phyloP scores from a whole-genome alignment of 2,797 vertebrate genomes.

The Sebastes hubbsi region DNA sequence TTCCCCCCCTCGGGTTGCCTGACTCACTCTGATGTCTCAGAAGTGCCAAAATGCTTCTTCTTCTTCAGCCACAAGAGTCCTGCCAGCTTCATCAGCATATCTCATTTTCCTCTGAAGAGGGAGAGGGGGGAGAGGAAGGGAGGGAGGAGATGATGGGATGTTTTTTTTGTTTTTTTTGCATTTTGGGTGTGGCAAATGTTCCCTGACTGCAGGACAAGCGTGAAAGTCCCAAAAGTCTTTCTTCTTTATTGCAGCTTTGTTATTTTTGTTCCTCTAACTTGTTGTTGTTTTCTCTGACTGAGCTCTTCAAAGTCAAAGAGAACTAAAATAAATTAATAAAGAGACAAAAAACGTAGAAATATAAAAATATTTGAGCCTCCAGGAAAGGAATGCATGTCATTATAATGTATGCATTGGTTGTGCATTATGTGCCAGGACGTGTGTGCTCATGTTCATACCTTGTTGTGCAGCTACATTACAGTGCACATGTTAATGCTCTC shows the following conservation, averaged over 20 bases:
- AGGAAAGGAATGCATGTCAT: not conserved
- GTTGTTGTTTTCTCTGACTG: constrained; percentile 17
- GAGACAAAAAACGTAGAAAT: not conserved
- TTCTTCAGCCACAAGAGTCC: constrained; percentile 39
- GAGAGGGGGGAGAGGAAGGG: not conserved
- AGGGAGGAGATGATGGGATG: not conserved
- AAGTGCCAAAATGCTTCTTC: constrained; percentile 47
- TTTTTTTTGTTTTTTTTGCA: constrained; percentile 24
- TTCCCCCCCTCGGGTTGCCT: not conserved
- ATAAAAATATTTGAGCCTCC: not conserved
- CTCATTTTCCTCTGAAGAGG: constrained; percentile 23
- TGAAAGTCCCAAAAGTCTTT: constrained; percentile 5
- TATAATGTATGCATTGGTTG: not conserved
- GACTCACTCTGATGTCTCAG: constrained; percentile 41
- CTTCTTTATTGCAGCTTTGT: constrained; percentile 8
- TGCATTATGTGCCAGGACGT: not conserved
- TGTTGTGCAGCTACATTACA: not conserved
- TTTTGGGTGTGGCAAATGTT: constrained; percentile 34
- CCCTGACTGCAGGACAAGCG: constrained; percentile 14
- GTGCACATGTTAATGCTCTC: not conserved
- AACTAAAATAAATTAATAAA: not conserved
- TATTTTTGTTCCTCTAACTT: constrained; percentile 22
- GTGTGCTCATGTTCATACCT: not conserved
- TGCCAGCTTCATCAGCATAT: constrained; percentile 57
- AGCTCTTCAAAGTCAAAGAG: not conserved